phyloP scores from a whole-genome alignment of 2,797 vertebrate genomes.

The Nyctalus aviator region DNA sequence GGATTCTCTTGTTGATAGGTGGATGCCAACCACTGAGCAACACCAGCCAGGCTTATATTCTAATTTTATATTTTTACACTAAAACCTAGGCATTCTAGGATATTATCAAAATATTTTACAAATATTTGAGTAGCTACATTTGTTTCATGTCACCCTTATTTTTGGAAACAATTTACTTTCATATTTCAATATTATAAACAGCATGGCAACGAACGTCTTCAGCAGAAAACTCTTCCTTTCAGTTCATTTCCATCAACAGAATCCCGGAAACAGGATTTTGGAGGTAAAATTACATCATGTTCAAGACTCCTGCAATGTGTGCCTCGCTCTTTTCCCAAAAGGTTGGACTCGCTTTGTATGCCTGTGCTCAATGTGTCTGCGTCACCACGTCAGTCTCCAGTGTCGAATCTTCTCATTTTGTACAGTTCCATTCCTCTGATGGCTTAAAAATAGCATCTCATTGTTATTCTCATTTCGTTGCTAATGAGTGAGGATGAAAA shows the following conservation, averaged over 20 bases:
- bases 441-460: slow-evolving; percentile 56
- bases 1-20: too few species aligned
- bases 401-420: neutral
- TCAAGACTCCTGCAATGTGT: neutral
- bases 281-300: neutral
- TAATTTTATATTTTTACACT: slow-evolving; percentile 22
- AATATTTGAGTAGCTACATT: neutral
- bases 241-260: neutral
- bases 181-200: slow-evolving; percentile 27
- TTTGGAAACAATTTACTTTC: neutral
- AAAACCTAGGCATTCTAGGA: neutral
- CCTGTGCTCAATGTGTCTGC: neutral
- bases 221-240: neutral
- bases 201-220: neutral
- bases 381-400: neutral
- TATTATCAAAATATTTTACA: slow-evolving; percentile 38
- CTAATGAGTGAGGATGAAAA: slow-evolving; percentile 56
- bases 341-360: neutral
- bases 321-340: neutral
- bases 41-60: neutral
- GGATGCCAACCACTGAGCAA: too few species aligned
- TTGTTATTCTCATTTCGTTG: slow-evolving; percentile 7
- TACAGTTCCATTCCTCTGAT: neutral
- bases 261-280: neutral
- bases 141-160: neutral